Evolutionary conservation across 35 echinoderm and acorn worm genomes (phyloP).

Genomic region (Apostichopus californicus): DNA sequence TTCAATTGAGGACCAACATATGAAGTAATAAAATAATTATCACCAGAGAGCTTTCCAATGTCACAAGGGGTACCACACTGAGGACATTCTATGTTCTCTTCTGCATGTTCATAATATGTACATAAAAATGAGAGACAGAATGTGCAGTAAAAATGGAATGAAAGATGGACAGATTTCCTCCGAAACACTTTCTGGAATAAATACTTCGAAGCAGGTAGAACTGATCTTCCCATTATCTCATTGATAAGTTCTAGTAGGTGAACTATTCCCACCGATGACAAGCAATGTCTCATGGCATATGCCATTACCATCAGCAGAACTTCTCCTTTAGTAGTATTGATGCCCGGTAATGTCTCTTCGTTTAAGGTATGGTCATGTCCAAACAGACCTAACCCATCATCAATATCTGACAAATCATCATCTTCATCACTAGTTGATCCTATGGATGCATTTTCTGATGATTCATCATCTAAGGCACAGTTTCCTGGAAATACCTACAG

Average conservation of each 20-base stretch:
- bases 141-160: conserved; percentile 53
- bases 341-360: background rate
- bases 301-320: conserved; percentile 60
- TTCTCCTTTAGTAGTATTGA: conserved; percentile 52
- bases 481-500: too few species aligned
- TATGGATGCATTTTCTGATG: too few species aligned
- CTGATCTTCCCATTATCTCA: conserved; percentile 37
- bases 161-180: conserved; percentile 20
- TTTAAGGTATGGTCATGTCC: background rate
- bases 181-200: conserved; percentile 47
- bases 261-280: conserved; percentile 47
- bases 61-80: conserved; percentile 38
- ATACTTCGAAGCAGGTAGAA: conserved; percentile 32
- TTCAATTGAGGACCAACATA: conserved; percentile 40
- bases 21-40: conserved; percentile 68
- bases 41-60: conserved; percentile 24
- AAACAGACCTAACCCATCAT: background rate
- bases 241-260: conserved; percentile 57
- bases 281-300: conserved; percentile 61
- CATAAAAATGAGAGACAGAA: conserved; percentile 13
- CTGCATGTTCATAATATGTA: conserved; percentile 15
- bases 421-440: too few species aligned
- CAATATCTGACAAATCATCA: too few species aligned
- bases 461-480: too few species aligned
- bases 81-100: conserved; percentile 49